Percentiles rank a stretch among this genome's conserved stretches.
These are phyloP conservation scores for Agriopis marginaria DNA, from an alignment of 2,888 invertebrate genomes.

Conservation along the genomic window DNA sequence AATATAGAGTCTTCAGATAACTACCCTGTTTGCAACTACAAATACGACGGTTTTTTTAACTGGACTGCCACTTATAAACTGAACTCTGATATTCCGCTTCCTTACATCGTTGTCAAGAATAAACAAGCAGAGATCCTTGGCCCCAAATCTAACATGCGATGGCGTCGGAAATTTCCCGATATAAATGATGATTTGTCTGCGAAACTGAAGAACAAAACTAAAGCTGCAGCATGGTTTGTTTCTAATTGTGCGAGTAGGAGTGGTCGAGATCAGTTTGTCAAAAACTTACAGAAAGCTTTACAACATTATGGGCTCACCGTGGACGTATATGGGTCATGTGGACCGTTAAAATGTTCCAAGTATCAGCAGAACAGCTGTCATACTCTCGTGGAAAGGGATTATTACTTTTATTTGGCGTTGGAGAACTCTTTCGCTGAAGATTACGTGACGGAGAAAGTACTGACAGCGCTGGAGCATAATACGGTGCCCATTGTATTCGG, in stretches of 20 bases:
- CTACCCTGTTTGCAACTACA: conserved; percentile 64
- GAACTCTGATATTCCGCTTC: conserved; percentile 71
- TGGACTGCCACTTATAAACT: conserved; percentile 78
- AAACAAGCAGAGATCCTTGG: conserved; percentile 62
- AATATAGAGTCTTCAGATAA: conserved; percentile 76
- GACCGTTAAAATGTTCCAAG: conserved; percentile 64
- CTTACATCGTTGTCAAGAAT: conserved; percentile 69
- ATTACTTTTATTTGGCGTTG: conserved; percentile 91
- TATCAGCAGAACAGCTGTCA: conserved; percentile 58
- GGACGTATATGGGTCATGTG: conserved; percentile 86
- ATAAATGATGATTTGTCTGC: conserved; percentile 53
- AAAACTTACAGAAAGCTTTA: conserved; percentile 59
- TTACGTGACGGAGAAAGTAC: conserved; percentile 87
- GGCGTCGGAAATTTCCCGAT: conserved; percentile 51
- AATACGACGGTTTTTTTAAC: conserved; percentile 74
- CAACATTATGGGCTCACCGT: conserved; percentile 62
- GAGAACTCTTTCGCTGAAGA: conserved; percentile 90
- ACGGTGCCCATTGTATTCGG: conserved; percentile 90
- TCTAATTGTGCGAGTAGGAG: conserved; percentile 70
- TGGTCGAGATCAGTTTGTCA: conserved; percentile 59
- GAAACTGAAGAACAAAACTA: conserved; percentile 64
- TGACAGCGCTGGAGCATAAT: conserved; percentile 85
- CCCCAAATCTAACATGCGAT: conserved; percentile 64
- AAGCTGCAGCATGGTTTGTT: conserved; percentile 78
- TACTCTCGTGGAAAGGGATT: conserved; percentile 81